Evolutionary conservation across 2,113 vertebrate genomes (phyloP).

Genomic region (Platycercus adscitus): DNA sequence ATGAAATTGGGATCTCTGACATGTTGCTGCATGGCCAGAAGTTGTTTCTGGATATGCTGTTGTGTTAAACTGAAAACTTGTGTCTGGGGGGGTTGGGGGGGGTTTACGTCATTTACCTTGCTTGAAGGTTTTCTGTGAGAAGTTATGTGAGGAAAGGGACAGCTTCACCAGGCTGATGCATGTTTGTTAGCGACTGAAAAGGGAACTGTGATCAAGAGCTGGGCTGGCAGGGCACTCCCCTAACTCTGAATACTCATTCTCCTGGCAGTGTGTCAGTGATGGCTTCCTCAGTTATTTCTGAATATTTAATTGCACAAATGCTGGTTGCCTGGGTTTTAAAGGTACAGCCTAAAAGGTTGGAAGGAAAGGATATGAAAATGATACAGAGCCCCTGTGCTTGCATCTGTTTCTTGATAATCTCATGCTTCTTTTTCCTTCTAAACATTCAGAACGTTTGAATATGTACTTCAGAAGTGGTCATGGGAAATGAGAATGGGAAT

Average conservation of each 20-base stretch:
- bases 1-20: background rate
- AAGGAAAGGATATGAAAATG: background rate
- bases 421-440: background rate
- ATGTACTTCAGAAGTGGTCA: background rate
- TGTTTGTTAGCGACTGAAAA: background rate
- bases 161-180: background rate
- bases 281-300: background rate
- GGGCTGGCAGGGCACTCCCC: background rate
- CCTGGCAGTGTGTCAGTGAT: background rate
- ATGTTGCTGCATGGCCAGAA: rapidly evolving
- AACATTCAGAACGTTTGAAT: background rate
- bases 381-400: rapidly evolving
- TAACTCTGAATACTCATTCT: background rate
- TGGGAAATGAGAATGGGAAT: background rate
- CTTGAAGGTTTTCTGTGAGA: background rate
- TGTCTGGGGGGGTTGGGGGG: background rate
- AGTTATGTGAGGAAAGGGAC: background rate
- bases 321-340: background rate
- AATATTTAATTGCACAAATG: background rate
- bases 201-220: background rate
- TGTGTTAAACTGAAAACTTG: background rate
- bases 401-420: background rate
- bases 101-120: background rate
- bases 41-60: background rate
- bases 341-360: background rate